Conservation (phyloP, 1,140 invertebrate genomes). For the Episyrphus balteatus region DNA sequence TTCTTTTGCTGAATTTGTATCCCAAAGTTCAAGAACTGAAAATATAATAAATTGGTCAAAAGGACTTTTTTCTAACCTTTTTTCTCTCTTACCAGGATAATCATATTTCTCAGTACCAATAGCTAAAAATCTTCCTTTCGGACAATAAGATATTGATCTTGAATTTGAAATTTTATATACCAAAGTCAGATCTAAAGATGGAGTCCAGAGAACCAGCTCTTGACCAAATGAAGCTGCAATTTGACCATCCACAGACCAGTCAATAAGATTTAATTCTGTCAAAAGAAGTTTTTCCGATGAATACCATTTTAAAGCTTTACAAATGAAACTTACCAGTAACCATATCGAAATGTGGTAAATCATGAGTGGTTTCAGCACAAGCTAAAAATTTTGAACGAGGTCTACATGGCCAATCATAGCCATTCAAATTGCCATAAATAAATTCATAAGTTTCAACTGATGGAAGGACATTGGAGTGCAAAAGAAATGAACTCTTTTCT, state of each 20-base stretch:
- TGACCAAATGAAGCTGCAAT: constrained; percentile 23
- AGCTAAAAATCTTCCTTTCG: constrained; percentile 20
- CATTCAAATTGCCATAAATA: constrained; percentile 1
- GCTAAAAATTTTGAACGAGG: constrained; percentile 19
- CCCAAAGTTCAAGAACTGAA: constrained; percentile 26
- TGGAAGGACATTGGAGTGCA: background rate
- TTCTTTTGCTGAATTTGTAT: constrained; percentile 10
- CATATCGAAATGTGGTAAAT: constrained; percentile 17
- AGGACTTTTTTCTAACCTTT: background rate
- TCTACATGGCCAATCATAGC: constrained; percentile 23
- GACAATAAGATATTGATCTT: constrained; percentile 19
- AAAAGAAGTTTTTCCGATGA: background rate
- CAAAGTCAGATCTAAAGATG: constrained; percentile 19
- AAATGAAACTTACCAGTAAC: constrained; percentile 4
- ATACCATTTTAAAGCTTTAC: background rate
- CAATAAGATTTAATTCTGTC: constrained; percentile 24
- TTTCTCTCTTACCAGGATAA: constrained; percentile 12
- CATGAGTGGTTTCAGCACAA: constrained; percentile 23
- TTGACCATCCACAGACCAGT: constrained; percentile 25
- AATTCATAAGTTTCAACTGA: background rate
- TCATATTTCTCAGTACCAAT: constrained; percentile 19
- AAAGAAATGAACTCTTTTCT: background rate
- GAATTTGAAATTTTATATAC: constrained; percentile 20
- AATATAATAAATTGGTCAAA: background rate
- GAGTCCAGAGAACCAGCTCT: constrained; percentile 27